These are phyloP conservation scores for Anniella stebbinsi DNA, from an alignment of 2,797 vertebrate genomes.

Conservation along the genomic window DNA sequence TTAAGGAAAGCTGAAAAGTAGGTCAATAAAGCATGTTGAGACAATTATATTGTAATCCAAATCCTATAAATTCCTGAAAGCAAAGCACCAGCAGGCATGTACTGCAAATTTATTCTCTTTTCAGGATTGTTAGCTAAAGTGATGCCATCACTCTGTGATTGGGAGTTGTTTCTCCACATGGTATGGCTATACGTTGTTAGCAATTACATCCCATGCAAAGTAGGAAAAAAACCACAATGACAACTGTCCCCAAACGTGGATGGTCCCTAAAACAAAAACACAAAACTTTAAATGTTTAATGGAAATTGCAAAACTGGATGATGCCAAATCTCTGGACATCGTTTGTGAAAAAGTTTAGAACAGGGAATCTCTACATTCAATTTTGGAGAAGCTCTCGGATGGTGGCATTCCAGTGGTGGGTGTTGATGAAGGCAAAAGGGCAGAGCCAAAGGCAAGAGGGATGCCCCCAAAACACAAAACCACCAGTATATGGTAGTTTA, in stretches of 20 bases:
- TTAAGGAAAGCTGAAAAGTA: conserved; percentile 51
- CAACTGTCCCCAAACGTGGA: conserved; percentile 18
- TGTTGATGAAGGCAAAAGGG: too few relatives aligned
- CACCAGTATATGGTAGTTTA: too few relatives aligned
- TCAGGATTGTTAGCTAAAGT: conserved; percentile 49
- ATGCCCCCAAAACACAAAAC: too few relatives aligned
- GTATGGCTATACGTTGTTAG: neutral
- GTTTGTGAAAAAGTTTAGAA: too few relatives aligned
- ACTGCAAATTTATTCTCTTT: conserved; percentile 58
- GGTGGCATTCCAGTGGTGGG: too few relatives aligned
- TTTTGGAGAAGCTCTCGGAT: too few relatives aligned
- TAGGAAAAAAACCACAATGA: conserved; percentile 8
- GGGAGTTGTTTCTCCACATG: conserved; percentile 39
- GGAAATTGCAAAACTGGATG: too few relatives aligned
- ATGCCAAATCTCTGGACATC: too few relatives aligned
- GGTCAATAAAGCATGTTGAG: conserved; percentile 51
- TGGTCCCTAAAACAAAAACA: conserved; percentile 15
- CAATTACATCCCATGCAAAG: neutral
- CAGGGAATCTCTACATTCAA: too few relatives aligned
- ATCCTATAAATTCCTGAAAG: conserved; percentile 58
- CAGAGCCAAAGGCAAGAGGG: too few relatives aligned
- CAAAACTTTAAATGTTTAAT: neutral
- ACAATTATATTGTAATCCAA: conserved; percentile 43
- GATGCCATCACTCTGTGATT: conserved; percentile 49
- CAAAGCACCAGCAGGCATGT: conserved; percentile 18